Evolutionary conservation across 2,888 invertebrate genomes (phyloP), one percentile per base, ranked within the genome.

Genomic region (Cactoblastis cactorum): DNA sequence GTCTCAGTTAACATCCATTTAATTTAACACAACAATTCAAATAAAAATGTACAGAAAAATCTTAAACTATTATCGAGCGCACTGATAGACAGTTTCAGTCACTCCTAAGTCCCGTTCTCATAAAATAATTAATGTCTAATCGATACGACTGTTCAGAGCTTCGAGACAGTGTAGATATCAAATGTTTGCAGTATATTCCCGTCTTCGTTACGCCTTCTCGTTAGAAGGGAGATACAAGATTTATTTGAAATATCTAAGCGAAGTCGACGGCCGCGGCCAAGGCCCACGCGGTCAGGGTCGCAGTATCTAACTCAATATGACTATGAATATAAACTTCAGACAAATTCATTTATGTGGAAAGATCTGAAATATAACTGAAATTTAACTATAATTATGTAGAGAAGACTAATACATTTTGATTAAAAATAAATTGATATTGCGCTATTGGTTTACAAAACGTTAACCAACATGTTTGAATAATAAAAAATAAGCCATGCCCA

Each of bases 201-300:
- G 49, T 50, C 47, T 53, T 49, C 22, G 51, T 50, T 55, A 51
- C 54, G 53, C 51, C 48, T 22, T 33, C 47, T 45, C 46, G 53
- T 47, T 52, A 48, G 47, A 52, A 53, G 51, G 24, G 51, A 43
- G 54, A 55, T 57, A 54, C 53, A 51, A 45, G 55, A 57, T 55
- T 49, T 54, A 49, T 54, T 54, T 51, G 49, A 52, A 37, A 41
- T 49, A 49, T 49, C 37, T 37, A 48, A 48, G 47, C 38, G 15
- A 24, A 35, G 12, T 84, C 84, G 83, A 71, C 78, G 84, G 68
- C 82, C 86, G 77, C 78, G 58, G 65, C 76, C 87, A 86, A 86
- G 87, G 87, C 78, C 82, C 71, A 68, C 62, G 56, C 83, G 85
- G 83, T 84, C 86, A 86, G 83, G 87, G 86, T 78, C 87, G 74